phyloP scores from a whole-genome alignment of 2,797 vertebrate species.

The Falco naumanni region DNA sequence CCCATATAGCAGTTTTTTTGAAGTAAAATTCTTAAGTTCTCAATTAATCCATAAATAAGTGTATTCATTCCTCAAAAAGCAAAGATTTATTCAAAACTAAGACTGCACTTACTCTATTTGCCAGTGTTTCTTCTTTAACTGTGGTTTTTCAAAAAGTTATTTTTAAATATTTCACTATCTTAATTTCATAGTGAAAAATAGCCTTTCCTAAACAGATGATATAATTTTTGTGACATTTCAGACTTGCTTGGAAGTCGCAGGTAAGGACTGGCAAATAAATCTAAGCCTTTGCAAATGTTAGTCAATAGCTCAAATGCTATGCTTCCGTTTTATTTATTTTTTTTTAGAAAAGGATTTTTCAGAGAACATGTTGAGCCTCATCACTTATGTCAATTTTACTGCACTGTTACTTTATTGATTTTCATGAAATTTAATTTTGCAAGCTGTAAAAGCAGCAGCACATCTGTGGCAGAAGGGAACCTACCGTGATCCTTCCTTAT shows the following conservation, averaged over 20 bases:
- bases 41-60: not conserved
- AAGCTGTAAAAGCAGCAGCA: not conserved
- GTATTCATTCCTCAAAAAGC: not conserved
- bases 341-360: not conserved
- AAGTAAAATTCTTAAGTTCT: not conserved
- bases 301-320: slow-evolving; percentile 13
- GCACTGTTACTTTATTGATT: not conserved
- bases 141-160: not conserved
- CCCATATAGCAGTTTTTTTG: not conserved
- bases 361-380: not conserved
- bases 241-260: not conserved
- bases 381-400: not conserved
- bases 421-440: not conserved
- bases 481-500: not conserved
- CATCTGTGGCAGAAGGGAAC: not conserved
- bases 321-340: not conserved
- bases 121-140: not conserved
- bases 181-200: not conserved
- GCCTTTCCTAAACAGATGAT: not conserved
- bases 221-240: slow-evolving; percentile 23
- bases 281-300: not conserved
- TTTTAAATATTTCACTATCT: not conserved
- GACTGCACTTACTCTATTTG: not conserved
- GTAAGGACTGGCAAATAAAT: slow-evolving; percentile 19
- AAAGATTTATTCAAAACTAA: not conserved